Evolutionary conservation across 2,888 invertebrate genomes (phyloP), one percentile per base, ranked within the genome.

Genomic region (Ephialtes manifestator): DNA sequence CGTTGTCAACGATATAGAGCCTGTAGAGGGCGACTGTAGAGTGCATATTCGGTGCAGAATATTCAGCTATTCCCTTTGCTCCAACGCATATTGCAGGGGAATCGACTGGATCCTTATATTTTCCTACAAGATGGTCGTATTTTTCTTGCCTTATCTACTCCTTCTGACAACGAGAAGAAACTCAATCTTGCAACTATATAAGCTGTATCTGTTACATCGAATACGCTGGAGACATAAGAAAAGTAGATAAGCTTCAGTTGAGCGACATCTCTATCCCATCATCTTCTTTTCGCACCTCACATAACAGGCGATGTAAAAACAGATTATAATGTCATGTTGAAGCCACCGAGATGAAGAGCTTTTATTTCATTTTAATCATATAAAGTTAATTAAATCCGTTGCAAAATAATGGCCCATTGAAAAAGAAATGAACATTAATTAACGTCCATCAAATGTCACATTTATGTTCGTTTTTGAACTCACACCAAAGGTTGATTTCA

Each of bases 151-250:
- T 63, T 63, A 18, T 63, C 63, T 4, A 18, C 39, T 24, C 10
- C n/a, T 13, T 31, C 60, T 31, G 35, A 20, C 20, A 28, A 35
- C 35, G 71, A 20, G 46, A 46, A n/a, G 43, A 43, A 46, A 43
- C 20, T 74, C 74, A 46, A 74, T 60, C 60, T 28, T n/a, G 46
- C 46, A 31, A 35, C 51, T 35, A 31, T 70, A 28, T 18, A 60
- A 46, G 24, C 35, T n/a, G 43, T 24, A 46, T 55, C 46, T 74
- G 7, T 18, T 46, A 35, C 15, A 46, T 60, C n/a, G 13, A 28
- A 43, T 18, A 46, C 46, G 15, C 28, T 15, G 31, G 24, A 43
- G 43, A 60, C 18, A 43, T 20, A 24, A 18, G 24, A 46, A 4
- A 11, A 65, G 35, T 65, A 39, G 39, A 11, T 43, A 65, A 67